Percentiles rank a stretch among this genome's conserved stretches.
phyloP scores from a whole-genome alignment of 1,140 invertebrate genomes.

The Cydia amplana region DNA sequence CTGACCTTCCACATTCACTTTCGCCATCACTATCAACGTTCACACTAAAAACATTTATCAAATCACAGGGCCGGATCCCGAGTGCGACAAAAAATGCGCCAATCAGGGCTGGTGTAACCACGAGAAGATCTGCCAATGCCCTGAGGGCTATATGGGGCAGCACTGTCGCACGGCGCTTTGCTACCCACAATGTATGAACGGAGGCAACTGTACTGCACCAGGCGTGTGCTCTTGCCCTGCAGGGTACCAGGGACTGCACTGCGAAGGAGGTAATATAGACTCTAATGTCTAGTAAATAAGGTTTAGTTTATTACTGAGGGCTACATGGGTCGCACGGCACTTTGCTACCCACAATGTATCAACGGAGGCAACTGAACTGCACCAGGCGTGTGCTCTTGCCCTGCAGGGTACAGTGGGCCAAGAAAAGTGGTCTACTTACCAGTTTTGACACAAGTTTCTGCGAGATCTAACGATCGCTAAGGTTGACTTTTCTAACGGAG shows the following conservation, averaged over 20 bases:
- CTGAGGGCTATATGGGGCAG: constrained; percentile 93
- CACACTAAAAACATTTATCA: not conserved
- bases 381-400: constrained; percentile 93
- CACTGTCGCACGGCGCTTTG: constrained; percentile 93
- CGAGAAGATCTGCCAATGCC: constrained; percentile 91
- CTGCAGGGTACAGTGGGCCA: constrained; percentile 92
- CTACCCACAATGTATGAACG: constrained; percentile 95
- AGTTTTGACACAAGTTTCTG: no score
- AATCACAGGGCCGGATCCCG: constrained; percentile 88
- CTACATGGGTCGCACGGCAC: constrained; percentile 92
- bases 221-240: constrained; percentile 91
- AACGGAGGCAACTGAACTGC: constrained; percentile 94
- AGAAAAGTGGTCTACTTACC: no score
- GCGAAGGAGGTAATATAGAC: constrained; percentile 88
- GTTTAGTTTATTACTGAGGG: constrained; percentile 80
- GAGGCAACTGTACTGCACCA: constrained; percentile 93
- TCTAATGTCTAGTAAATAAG: not conserved
- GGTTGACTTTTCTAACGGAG: no score
- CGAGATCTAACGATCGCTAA: no score
- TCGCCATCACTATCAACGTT: not conserved
- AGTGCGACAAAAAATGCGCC: constrained; percentile 91
- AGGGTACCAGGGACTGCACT: constrained; percentile 94
- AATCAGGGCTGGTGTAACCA: constrained; percentile 90
- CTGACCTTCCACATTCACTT: no score
- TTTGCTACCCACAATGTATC: constrained; percentile 95